Evolutionary conservation across 1,140 invertebrate genomes (phyloP).

Genomic region (Drosophila albomicans): DNA sequence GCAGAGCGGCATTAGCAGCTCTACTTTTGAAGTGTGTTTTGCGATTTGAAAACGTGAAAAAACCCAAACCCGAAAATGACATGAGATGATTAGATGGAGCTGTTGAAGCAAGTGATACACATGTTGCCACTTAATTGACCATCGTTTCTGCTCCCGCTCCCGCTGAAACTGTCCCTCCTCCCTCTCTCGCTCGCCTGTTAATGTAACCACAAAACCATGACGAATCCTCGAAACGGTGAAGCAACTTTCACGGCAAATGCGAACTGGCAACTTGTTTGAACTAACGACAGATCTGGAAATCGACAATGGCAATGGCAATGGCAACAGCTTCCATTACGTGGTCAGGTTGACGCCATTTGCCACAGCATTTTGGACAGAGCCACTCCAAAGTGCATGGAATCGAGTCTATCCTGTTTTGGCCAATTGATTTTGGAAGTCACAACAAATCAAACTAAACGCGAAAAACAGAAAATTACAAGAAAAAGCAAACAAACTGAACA

Average conservation of each 20-base stretch:
- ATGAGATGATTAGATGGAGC: constrained; percentile 21
- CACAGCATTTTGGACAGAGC: constrained; percentile 13
- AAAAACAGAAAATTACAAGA: not conserved
- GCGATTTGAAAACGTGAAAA: not conserved
- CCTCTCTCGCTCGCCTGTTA: too few species aligned
- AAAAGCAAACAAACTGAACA: constrained; percentile 5
- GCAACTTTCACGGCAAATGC: constrained; percentile 40
- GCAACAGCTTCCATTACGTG: constrained; percentile 20
- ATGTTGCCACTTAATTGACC: constrained; percentile 41
- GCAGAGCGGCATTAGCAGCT: not conserved
- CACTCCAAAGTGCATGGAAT: constrained; percentile 22
- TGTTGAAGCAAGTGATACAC: constrained; percentile 28
- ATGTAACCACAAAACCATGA: not conserved
- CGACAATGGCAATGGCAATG: constrained; percentile 17
- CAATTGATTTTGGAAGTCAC: constrained; percentile 18
- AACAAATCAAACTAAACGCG: not conserved
- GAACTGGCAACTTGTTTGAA: constrained; percentile 31
- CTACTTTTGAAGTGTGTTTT: not conserved
- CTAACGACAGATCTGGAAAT: constrained; percentile 24
- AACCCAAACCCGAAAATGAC: not conserved
- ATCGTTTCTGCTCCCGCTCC: not conserved
- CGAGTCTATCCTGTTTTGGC: constrained; percentile 41
- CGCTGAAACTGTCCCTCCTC: not conserved
- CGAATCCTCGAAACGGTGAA: constrained; percentile 6
- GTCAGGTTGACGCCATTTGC: constrained; percentile 4